phyloP scores from a whole-genome alignment of 2,797 vertebrate species.

The Darevskia nairensis region DNA sequence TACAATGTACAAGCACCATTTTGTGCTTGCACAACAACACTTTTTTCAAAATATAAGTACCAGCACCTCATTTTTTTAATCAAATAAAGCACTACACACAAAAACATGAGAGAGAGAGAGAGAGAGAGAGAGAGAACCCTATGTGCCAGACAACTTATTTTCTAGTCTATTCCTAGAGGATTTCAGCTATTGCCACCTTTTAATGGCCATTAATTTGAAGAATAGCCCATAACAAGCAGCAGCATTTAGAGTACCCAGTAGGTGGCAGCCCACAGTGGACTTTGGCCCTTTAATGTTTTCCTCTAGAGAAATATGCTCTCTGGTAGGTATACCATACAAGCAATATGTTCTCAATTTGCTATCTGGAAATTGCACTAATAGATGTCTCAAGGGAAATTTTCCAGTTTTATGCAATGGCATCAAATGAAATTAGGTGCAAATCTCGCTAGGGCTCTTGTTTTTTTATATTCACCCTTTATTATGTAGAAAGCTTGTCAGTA shows the following conservation, averaged over 20 bases:
- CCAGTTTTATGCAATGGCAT: neutral
- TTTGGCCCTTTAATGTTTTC: neutral
- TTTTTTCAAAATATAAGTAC: no score
- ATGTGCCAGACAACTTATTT: neutral
- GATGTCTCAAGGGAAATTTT: constrained; percentile 8
- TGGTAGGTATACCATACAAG: neutral
- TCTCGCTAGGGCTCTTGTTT: neutral
- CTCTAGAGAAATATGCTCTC: neutral
- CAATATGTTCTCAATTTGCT: constrained; percentile 20
- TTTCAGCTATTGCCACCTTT: neutral
- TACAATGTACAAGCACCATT: no score
- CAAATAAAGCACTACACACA: no score
- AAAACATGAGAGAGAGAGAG: no score
- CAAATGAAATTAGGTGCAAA: constrained; percentile 12
- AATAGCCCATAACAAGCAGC: neutral
- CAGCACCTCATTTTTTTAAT: no score
- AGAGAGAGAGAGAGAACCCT: neutral
- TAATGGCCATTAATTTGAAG: neutral
- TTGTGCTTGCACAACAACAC: no score
- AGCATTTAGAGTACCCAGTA: neutral
- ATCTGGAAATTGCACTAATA: neutral
- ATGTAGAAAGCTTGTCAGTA: neutral
- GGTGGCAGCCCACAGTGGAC: constrained; percentile 1
- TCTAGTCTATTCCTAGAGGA: neutral
- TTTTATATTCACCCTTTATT: neutral